Evolutionary conservation across 2,797 vertebrate genomes (phyloP), one percentile per base, ranked within the genome.

Genomic region (Platyrinchus mystaceus): DNA sequence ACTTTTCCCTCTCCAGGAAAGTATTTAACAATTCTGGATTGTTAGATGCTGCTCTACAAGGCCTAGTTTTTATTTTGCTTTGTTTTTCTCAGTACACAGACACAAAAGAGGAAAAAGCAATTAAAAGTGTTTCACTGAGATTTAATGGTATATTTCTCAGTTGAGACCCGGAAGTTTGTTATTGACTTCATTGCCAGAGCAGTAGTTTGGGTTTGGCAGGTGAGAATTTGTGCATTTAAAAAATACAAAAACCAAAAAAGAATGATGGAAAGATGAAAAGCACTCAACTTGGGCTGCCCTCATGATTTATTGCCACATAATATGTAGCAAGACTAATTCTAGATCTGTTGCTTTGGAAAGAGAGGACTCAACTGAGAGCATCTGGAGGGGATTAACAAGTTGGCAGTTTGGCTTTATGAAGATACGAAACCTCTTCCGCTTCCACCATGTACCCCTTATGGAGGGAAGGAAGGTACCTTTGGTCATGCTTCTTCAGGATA

Each of bases 401-500:
- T 66, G 34, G 8, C 24, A 47, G 24, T 70, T 66, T 66, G 60
- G 28, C 39, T 77, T 76, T 63, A 15, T 39, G 58, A 81, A 76
- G 67, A 50, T 60, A 69, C 16, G 50, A 79, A 19, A 62, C 1
- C 2, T 44, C 21, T 87, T 14, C 19, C 6, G 56, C 36, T 84
- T 50, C 36, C 2, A n/a, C 4, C 9, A 28, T 4, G 7, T 19
- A 10, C 23, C 26, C 13, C 3, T 2, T 55, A 39, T 3, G 3
- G 36, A 39, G 23, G 36, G 14, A 67, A 49, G 64, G 7, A 37
- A 20, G 5, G 14, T 43, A 19, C 30, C 23, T 56, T 82, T 36
- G 14, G 30, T 46, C 39, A 17, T 13, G 7, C 9, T 55, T 63
- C 27, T 47, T 71, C 11, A 30, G 30, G 12, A 7, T 63, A 6